These are phyloP conservation scores for Abramis brama DNA, from an alignment of 2,113 vertebrate genomes.

Conservation along the genomic window DNA sequence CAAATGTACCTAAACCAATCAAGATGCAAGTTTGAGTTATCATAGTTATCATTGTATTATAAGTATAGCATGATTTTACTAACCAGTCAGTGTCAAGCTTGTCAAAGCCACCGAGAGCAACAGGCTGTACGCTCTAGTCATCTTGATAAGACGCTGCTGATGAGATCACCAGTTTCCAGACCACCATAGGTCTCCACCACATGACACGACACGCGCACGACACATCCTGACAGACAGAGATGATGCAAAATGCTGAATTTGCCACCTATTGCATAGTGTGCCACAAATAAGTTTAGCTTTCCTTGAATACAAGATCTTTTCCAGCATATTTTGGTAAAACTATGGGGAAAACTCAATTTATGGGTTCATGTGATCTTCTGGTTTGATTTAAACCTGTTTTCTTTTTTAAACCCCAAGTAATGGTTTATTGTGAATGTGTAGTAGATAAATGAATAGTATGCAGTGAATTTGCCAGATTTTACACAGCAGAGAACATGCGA, in stretches of 20 bases:
- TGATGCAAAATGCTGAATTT: background rate
- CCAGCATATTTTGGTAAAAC: background rate
- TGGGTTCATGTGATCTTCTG: too few relatives aligned
- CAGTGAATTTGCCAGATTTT: too few relatives aligned
- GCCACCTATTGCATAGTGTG: background rate
- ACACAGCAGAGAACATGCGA: too few relatives aligned
- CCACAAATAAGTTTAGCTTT: background rate
- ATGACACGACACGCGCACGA: background rate
- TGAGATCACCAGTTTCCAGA: background rate
- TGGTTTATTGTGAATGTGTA: too few relatives aligned
- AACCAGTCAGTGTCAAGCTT: constrained; percentile 20
- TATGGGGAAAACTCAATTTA: too few relatives aligned
- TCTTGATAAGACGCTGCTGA: background rate
- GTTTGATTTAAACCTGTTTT: too few relatives aligned
- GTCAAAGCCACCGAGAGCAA: constrained; percentile 36
- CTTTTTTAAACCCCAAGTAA: too few relatives aligned
- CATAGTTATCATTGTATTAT: background rate
- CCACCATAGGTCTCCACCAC: background rate
- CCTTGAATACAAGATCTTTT: background rate
- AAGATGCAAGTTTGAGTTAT: background rate
- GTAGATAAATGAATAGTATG: too few relatives aligned
- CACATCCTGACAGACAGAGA: background rate
- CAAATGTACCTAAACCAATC: constrained; percentile 32
- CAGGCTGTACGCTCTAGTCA: constrained; percentile 4
- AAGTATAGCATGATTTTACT: background rate